These are phyloP conservation scores for Macrophya annulata DNA, from an alignment of 2,888 invertebrate genomes.

Conservation along the genomic window DNA sequence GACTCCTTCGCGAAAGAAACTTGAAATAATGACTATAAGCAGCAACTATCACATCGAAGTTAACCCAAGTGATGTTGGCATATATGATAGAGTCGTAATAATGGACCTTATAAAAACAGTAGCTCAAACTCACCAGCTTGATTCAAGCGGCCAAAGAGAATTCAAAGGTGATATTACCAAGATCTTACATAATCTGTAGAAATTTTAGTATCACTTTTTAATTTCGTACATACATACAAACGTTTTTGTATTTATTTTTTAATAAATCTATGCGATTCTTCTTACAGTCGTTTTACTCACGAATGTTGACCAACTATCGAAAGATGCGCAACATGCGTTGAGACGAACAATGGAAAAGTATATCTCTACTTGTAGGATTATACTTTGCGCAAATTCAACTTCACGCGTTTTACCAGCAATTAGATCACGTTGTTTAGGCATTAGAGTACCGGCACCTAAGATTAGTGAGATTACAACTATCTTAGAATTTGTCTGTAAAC, in stretches of 20 bases:
- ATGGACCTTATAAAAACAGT: slow-evolving; percentile 98
- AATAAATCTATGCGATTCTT: slow-evolving; percentile 55
- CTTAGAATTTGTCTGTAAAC: slow-evolving; percentile 86
- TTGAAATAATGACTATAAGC: slow-evolving; percentile 97
- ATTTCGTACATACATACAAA: background rate
- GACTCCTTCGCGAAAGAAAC: slow-evolving; percentile 93
- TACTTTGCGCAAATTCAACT: slow-evolving; percentile 96
- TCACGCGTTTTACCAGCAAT: slow-evolving; percentile 99
- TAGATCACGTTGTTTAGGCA: slow-evolving; percentile 94
- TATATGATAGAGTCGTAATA: slow-evolving; percentile 97
- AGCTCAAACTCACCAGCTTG: slow-evolving; percentile 97
- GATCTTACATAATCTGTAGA: slow-evolving; percentile 29
- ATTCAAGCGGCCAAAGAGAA: slow-evolving; percentile 91
- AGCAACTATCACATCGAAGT: slow-evolving; percentile 96
- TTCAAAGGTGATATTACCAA: slow-evolving; percentile 87
- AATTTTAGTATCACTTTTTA: slow-evolving; percentile 3
- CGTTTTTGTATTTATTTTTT: slow-evolving; percentile 20
- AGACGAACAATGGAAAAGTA: slow-evolving; percentile 99
- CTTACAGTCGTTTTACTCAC: slow-evolving; percentile 93
- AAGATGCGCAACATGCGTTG: slow-evolving; percentile 98
- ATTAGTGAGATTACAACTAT: slow-evolving; percentile 87
- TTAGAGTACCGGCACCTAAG: slow-evolving; percentile 95
- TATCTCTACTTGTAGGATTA: slow-evolving; percentile 95
- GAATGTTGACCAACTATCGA: slow-evolving; percentile 96
- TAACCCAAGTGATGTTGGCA: slow-evolving; percentile 98